These are phyloP conservation scores for Meteorus cinctellus DNA, from an alignment of 2,888 invertebrate genomes.

Conservation along the genomic window DNA sequence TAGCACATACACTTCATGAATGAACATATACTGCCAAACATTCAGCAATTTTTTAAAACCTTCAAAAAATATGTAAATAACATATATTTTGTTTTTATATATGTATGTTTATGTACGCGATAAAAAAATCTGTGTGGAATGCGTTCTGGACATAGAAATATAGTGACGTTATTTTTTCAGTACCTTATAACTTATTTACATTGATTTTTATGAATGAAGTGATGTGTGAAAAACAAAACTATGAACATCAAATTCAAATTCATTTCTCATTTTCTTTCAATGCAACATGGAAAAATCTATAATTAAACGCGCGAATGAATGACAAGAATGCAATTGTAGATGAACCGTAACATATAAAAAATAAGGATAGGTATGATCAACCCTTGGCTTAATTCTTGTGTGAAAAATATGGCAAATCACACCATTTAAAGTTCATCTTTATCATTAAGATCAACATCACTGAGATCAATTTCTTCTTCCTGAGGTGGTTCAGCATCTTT, in stretches of 20 bases:
- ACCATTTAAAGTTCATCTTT: conserved; percentile 82
- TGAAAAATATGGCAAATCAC: not conserved
- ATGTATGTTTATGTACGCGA: not conserved
- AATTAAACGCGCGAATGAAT: not conserved
- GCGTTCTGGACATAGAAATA: not conserved
- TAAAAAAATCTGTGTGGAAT: not conserved
- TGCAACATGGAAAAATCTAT: not conserved
- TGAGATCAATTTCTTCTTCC: conserved; percentile 93
- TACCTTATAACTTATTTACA: conserved; percentile 5
- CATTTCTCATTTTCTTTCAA: not conserved
- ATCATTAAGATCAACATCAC: conserved; percentile 89
- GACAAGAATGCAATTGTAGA: not conserved
- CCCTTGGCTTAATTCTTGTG: conserved; percentile 16
- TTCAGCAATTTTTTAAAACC: not conserved
- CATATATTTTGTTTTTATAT: not conserved
- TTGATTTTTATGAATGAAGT: not conserved
- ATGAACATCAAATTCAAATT: not conserved
- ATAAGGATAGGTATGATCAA: not conserved
- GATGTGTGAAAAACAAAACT: not conserved
- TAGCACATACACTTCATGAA: no score
- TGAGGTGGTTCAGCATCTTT: conserved; percentile 90
- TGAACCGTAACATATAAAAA: not conserved
- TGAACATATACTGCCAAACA: not conserved
- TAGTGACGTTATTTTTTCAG: not conserved
- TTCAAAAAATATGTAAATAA: conserved; percentile 1